These are phyloP conservation scores for Brachyhypopomus gauderio DNA, from an alignment of 2,113 vertebrate species.

Conservation along the genomic window DNA sequence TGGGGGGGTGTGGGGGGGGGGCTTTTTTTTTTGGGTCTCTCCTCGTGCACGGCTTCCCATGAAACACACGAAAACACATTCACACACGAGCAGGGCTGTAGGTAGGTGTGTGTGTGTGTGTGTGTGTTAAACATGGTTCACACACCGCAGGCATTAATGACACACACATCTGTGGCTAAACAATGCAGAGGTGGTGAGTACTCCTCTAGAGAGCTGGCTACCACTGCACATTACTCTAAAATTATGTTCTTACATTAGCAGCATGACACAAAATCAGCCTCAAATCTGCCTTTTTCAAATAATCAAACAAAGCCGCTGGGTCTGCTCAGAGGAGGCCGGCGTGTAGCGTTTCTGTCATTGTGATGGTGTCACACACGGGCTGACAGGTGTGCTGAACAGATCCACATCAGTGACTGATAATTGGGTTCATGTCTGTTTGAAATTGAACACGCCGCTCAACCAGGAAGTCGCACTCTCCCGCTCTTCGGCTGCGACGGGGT, in stretches of 20 bases:
- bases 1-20: neutral
- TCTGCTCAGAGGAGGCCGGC: neutral
- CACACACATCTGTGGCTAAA: conserved; percentile 21
- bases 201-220: neutral
- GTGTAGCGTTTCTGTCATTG: neutral
- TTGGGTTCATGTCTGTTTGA: conserved; percentile 67
- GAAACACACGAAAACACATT: too few species aligned
- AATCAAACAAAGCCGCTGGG: conserved; percentile 11
- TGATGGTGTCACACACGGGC: neutral
- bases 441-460: conserved; percentile 67
- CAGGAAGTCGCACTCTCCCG: conserved; percentile 70
- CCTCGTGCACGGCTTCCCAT: neutral
- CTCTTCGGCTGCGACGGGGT: conserved; percentile 54
- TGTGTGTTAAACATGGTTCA: conserved; percentile 37
- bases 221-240: conserved; percentile 3
- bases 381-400: conserved; percentile 38
- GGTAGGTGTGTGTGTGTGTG: conserved; percentile 46
- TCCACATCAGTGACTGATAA: conserved; percentile 68
- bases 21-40: neutral
- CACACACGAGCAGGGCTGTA: conserved; percentile 38
- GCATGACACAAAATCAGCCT: neutral
- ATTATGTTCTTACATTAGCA: neutral
- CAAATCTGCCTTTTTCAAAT: neutral
- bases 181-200: conserved; percentile 9
- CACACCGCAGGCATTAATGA: conserved; percentile 3